phyloP scores from a whole-genome alignment of 2,888 invertebrate species.

The Eretmocerus hayati region DNA sequence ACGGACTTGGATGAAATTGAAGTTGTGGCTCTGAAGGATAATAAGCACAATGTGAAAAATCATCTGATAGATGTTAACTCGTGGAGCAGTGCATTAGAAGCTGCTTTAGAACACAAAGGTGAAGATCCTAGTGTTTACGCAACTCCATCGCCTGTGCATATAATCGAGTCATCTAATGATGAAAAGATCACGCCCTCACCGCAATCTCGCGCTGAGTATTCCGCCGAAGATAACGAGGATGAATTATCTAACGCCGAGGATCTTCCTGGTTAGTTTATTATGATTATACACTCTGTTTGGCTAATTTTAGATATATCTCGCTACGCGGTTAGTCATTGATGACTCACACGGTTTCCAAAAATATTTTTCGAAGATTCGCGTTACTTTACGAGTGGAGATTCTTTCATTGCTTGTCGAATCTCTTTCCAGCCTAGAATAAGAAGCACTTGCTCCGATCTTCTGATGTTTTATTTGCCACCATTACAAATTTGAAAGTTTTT shows the following conservation, averaged over 20 bases:
- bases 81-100: constrained; percentile 39
- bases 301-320: too few species aligned
- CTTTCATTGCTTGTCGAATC: too few species aligned
- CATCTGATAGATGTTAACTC: constrained; percentile 31
- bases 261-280: constrained; percentile 9
- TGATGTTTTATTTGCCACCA: too few species aligned
- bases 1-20: constrained; percentile 17
- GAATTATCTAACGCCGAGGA: constrained; percentile 36
- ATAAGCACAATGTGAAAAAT: constrained; percentile 4
- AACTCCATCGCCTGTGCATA: constrained; percentile 18
- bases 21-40: neutral
- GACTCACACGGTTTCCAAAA: too few species aligned
- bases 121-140: constrained; percentile 25
- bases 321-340: too few species aligned
- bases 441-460: too few species aligned
- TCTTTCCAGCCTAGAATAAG: too few species aligned
- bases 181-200: constrained; percentile 30
- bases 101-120: constrained; percentile 34
- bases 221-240: constrained; percentile 32
- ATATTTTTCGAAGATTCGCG: too few species aligned
- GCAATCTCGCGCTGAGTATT: constrained; percentile 31
- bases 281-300: neutral
- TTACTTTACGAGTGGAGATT: too few species aligned
- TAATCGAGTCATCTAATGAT: too few species aligned
- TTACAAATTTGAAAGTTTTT: too few species aligned